Percentiles rank a stretch among this genome's conserved stretches.
These are phyloP conservation scores for Battus philenor DNA, from an alignment of 1,140 invertebrate genomes.

Conservation along the genomic window DNA sequence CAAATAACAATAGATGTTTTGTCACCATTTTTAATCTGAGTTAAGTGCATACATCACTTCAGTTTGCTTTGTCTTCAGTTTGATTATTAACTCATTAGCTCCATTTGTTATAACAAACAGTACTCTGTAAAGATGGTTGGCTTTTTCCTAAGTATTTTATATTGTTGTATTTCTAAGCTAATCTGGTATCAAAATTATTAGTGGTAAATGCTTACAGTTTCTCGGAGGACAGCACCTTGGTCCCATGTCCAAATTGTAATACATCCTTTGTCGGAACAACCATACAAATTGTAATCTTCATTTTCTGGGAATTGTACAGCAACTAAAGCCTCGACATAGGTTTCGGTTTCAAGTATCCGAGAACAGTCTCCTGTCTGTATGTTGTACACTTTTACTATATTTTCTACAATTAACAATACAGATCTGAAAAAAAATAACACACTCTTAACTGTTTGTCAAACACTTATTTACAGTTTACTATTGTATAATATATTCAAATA, in stretches of 20 bases:
- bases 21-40: no score
- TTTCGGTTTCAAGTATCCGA: constrained; percentile 52
- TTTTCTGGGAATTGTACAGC: constrained; percentile 52
- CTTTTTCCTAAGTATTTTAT: no score
- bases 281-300: constrained; percentile 63
- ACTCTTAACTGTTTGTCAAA: no score
- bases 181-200: constrained; percentile 3
- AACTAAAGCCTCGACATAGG: constrained; percentile 34
- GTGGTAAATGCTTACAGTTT: constrained; percentile 53
- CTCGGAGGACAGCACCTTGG: constrained; percentile 57
- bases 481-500: not conserved
- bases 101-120: not conserved
- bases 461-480: not conserved
- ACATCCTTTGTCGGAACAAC: constrained; percentile 54
- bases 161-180: not conserved
- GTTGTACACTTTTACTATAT: constrained; percentile 59
- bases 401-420: constrained; percentile 59
- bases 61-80: no score
- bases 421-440: constrained; percentile 46
- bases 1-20: no score
- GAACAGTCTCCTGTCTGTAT: constrained; percentile 62
- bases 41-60: no score
- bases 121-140: no score
- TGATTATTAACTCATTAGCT: no score
- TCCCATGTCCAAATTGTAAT: constrained; percentile 69